A percentile compares a stretch with the other conserved stretches of the same genome.
Conservation (phyloP, 2,113 vertebrate genomes). For the Chaenogobius annularis region DNA sequence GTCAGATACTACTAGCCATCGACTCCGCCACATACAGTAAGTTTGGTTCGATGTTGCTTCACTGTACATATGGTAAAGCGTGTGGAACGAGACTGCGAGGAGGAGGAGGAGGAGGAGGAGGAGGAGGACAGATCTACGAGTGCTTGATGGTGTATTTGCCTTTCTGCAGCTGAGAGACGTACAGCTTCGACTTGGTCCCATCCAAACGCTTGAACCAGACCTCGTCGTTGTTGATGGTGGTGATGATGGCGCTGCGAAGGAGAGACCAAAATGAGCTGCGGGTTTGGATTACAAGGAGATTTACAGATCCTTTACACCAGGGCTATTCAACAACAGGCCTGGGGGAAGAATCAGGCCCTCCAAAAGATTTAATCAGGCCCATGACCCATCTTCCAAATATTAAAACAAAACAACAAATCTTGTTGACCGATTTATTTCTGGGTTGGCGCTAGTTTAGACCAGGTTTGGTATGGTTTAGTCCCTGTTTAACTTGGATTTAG, state of each 20-base stretch:
- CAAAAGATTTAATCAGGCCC: too few relatives aligned
- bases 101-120: slow-evolving; percentile 16
- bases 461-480: too few relatives aligned
- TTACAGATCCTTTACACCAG: too few relatives aligned
- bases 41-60: not conserved
- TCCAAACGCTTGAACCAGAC: slow-evolving; percentile 97
- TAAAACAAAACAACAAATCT: too few relatives aligned
- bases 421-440: too few relatives aligned
- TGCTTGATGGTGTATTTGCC: slow-evolving; percentile 98
- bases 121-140: slow-evolving; percentile 54
- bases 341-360: too few relatives aligned
- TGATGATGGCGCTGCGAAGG: slow-evolving; percentile 88
- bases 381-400: too few relatives aligned
- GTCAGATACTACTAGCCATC: not conserved
- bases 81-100: slow-evolving; percentile 9
- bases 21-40: not conserved
- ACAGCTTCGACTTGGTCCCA: slow-evolving; percentile 96
- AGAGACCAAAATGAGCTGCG: not conserved
- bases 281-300: too few relatives aligned
- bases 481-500: too few relatives aligned
- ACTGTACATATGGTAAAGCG: slow-evolving; percentile 27
- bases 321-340: too few relatives aligned
- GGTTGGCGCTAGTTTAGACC: too few relatives aligned
- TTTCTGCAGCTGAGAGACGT: slow-evolving; percentile 97
- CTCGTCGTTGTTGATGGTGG: slow-evolving; percentile 96